Evolutionary conservation across 2,113 vertebrate species (phyloP), one percentile per base, ranked within the genome.

Genomic region (Prionailurus bengalensis): DNA sequence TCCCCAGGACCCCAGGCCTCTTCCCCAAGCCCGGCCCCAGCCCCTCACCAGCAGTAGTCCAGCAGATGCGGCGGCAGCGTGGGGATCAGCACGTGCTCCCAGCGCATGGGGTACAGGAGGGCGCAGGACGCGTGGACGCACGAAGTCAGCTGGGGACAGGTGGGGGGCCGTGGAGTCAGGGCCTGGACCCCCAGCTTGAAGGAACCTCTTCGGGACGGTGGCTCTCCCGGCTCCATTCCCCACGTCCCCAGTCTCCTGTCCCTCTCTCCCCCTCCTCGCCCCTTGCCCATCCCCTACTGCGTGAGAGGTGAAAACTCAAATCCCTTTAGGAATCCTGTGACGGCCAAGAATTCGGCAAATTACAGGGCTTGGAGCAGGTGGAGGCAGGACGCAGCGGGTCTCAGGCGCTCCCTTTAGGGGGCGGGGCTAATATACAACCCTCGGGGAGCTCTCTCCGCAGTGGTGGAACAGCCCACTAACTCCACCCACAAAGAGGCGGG

Each of bases 51-150:
- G 98, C 99, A 99, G 97, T 99, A 99, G 97, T 99, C 99, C 93
- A 99, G 98, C 70, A 99, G 98, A 91, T 99, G 99, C 0, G 99
- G 99, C 11, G 99, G 99, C 53, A 99, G 98, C 0, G 99, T 99
- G 21, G 99, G 99, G 91, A 99, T 99, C 97, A 99, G 99, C 98
- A 99, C 99, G 95, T 99, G 99, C 87, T 99, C 99, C 99, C 99
- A 99, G 98, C 98, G 99, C 99, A 99, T 99, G 91, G 99, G 99
- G 86, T 99, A 99, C 17, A 99, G 98, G 96, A 99, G 98, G 14
- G 98, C 98, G 15, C 98, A 98, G 63, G 99, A 99, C 11, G 99
- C 99, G 21, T 99, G 99, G 33, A 99, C 98, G 23, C 99, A 99
- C 5, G 99, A 99, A 0, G 99, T 99, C 86, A 99, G 97, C 99